Base-by-base conservation (phyloP, 2,888 invertebrate genomes). In the Xiphydria camelus region DNA sequence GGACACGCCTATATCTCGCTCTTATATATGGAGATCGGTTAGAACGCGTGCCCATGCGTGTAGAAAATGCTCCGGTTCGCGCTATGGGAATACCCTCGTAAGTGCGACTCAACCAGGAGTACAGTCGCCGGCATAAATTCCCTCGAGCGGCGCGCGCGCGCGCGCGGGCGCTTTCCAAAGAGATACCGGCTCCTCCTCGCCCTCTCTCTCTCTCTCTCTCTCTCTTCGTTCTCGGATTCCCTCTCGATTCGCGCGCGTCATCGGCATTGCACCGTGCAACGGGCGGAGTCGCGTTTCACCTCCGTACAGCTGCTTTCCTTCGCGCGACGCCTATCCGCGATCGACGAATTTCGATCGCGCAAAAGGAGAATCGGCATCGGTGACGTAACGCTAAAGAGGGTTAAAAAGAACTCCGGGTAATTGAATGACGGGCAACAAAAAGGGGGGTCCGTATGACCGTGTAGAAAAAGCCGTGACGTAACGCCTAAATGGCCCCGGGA, bases 11-110 rank as follows among this genome's bases (percentile, higher is more conserved):
- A 44, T n/a, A n/a, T 45, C 14, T 39, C 25, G 15, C 6, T 38
- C 49, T 52, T 49, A 55, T 55, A 55, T 51, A 41, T 55, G 47
- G 49, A 22, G 55, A 55, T 52, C 49, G 55, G 55, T 34, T 25
- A 31, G 45, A 31, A 36, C 41, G 45, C 46, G 35, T 36, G 45
- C 29, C 47, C 38, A 43, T 26, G 35, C 45, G 38, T 21, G 39
- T 44, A 43, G 48, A 51, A 51, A 54, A 55, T 51, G 51, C 40
- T 40, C 45, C 36, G 45, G 46, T 45, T 48, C 41, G 44, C 43
- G 55, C 36, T 54, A 45, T 47, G 48, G 55, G 51, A 48, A 55
- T 26, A 45, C 26, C 49, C 34, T 17, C 12, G 26, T 26, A 26
- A 10, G 26, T n/a, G 10, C 10, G 26, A 26, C 26, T 12, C 12